Conservation (phyloP, 2,888 invertebrate genomes). For the Cheilosia vulpina region DNA sequence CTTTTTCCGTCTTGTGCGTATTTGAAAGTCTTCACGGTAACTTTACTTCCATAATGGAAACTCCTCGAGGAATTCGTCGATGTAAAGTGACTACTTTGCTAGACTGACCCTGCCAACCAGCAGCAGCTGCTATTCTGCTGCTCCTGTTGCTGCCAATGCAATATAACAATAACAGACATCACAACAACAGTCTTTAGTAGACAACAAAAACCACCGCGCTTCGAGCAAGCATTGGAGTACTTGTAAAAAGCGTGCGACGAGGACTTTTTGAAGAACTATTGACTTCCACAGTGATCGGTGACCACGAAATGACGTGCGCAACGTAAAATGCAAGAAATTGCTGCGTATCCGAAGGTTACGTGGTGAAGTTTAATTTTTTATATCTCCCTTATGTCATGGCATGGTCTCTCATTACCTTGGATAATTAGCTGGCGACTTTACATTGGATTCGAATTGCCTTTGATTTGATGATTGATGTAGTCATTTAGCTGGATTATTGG, state of each 20-base stretch:
- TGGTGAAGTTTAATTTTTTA: slow-evolving; percentile 30
- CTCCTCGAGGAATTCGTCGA: slow-evolving; percentile 62
- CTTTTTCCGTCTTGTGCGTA: slow-evolving; percentile 30
- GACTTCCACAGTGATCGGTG: slow-evolving; percentile 72
- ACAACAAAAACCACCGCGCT: slow-evolving; percentile 58
- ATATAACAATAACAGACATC: slow-evolving; percentile 1
- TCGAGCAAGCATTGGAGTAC: slow-evolving; percentile 38
- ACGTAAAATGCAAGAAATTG: slow-evolving; percentile 69
- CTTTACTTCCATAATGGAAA: slow-evolving; percentile 70
- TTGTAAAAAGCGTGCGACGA: slow-evolving; percentile 72
- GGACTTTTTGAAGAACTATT: slow-evolving; percentile 67
- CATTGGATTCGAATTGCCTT: background rate
- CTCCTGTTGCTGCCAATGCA: slow-evolving; percentile 58
- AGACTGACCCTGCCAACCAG: slow-evolving; percentile 20
- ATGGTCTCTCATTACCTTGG: slow-evolving; percentile 47
- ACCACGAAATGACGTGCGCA: slow-evolving; percentile 75
- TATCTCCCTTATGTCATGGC: slow-evolving; percentile 15
- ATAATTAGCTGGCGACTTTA: slow-evolving; percentile 35
- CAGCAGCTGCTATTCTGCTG: slow-evolving; percentile 49
- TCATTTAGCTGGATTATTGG: too few relatives aligned
- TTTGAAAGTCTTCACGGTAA: slow-evolving; percentile 67
- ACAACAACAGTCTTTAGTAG: slow-evolving; percentile 13
- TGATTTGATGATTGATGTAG: too few relatives aligned
- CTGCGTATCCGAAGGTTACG: slow-evolving; percentile 53
- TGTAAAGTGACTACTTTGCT: slow-evolving; percentile 63